phyloP scores from a whole-genome alignment of 2,797 vertebrate genomes.

The Xenops minutus region DNA sequence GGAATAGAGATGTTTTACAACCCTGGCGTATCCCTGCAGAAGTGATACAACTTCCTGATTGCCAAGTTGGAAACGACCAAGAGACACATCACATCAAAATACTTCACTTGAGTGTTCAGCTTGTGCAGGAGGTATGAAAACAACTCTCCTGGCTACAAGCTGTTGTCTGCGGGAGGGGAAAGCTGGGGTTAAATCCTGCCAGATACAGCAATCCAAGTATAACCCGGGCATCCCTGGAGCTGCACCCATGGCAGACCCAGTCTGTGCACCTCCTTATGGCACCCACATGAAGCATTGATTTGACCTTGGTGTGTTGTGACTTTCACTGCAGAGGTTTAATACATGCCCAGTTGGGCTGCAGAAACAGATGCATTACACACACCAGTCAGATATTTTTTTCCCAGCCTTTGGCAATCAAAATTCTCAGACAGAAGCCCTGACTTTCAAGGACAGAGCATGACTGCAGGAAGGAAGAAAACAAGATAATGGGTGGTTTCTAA shows the following conservation, averaged over 20 bases:
- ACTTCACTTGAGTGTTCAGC: not conserved
- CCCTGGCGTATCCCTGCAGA: not conserved
- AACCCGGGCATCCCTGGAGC: not conserved
- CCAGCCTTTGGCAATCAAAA: not conserved
- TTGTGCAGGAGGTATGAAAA: not conserved
- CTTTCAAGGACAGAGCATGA: not conserved
- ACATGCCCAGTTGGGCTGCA: not conserved
- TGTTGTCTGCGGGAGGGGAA: not conserved
- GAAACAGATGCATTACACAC: not conserved
- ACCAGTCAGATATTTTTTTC: not conserved
- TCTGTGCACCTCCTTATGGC: not conserved
- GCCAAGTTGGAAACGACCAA: not conserved
- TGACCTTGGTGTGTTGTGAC: not conserved
- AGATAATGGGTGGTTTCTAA: not conserved
- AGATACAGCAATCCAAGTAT: not conserved
- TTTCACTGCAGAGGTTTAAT: not conserved
- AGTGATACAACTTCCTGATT: not conserved
- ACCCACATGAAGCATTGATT: not conserved
- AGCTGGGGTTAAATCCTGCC: not conserved
- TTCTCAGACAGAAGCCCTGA: not conserved
- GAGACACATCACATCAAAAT: not conserved
- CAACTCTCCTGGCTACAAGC: not conserved
- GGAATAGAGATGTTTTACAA: not conserved
- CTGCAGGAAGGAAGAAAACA: not conserved
- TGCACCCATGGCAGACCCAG: fast-evolving